Evolutionary conservation across 2,113 vertebrate genomes (phyloP).

Genomic region (Esox niger): DNA sequence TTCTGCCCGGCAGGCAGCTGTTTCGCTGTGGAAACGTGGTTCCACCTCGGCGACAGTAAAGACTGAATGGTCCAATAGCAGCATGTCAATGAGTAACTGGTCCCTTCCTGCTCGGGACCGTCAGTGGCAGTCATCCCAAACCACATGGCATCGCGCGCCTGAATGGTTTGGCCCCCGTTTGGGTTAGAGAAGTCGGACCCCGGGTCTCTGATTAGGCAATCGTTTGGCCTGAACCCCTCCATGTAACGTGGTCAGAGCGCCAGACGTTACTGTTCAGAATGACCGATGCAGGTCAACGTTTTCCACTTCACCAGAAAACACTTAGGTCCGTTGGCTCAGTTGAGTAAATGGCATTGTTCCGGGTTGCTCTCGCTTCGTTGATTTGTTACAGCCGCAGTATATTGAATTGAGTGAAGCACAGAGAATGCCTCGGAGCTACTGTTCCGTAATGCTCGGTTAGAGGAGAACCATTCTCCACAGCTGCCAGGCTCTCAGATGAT

Average conservation of each 20-base stretch:
- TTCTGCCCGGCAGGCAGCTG: neutral
- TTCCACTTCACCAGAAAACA: neutral
- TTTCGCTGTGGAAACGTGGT: neutral
- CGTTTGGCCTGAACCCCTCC: neutral
- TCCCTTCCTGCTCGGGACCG: no score
- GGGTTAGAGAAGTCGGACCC: no score
- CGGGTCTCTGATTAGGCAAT: neutral
- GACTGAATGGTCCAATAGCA: no score
- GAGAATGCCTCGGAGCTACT: no score
- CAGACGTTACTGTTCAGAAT: slow-evolving; percentile 18
- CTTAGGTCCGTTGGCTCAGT: neutral
- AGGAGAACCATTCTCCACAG: no score
- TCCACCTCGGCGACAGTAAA: neutral
- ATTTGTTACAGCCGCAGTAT: neutral
- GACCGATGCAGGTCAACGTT: slow-evolving; percentile 28
- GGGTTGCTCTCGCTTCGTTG: neutral
- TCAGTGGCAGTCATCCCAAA: no score
- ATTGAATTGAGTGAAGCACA: no score
- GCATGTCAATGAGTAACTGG: no score
- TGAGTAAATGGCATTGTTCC: neutral
- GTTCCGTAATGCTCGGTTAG: no score
- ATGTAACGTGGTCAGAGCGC: slow-evolving; percentile 26
- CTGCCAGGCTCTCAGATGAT: no score
- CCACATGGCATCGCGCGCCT: no score
- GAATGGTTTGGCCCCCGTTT: no score